Evolutionary conservation across 1,140 invertebrate species (phyloP), one percentile per base, ranked within the genome.

Genomic region (Heliconius eleuchia): DNA sequence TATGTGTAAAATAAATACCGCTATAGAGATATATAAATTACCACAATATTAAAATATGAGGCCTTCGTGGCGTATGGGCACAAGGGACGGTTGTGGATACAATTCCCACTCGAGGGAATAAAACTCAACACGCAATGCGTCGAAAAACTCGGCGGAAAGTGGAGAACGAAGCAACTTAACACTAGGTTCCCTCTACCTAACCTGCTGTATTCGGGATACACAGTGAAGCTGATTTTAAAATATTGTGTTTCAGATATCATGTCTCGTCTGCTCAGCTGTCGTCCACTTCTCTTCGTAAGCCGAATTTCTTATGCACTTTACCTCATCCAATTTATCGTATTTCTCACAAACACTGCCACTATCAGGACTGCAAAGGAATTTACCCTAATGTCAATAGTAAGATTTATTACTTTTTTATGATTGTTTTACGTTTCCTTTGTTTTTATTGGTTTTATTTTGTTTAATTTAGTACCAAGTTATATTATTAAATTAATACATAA

Each of bases 281-380:
- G 95, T 57, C 95, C 95, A 72, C 92, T 97, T 77, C 91, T 96
- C 13, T 90, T 97, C 13, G 95, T 97, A 66, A 97, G 96, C 81
- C 95, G 96, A 80, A 92, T 98, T 57, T 97, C 97, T 0, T 98
- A 97, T 82, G 95, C 96, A 3, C 92, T 97, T n/a, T 98, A 97
- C 84, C 94, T 98, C 2, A 95, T 96, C 55, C 97, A 98, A 89
- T 97, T 97, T 80, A 93, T 96, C 34, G 94, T 96, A 76, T 96
- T 96, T 87, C 96, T 96, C 78, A 96, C 96, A 71, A 96, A 96
- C 73, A 93, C 96, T 55, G 96, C 95, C 70, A 95, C 92, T 52
- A 92, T 94, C 16, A 95, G 95, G 86, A 95, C 95, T 74, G 92
- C 95, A 1, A 92, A 89, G 71, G 95, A 96, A 90, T 96, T 96